These are phyloP conservation scores for Antheraea yamamai DNA, from an alignment of 2,888 invertebrate genomes.

Conservation along the genomic window DNA sequence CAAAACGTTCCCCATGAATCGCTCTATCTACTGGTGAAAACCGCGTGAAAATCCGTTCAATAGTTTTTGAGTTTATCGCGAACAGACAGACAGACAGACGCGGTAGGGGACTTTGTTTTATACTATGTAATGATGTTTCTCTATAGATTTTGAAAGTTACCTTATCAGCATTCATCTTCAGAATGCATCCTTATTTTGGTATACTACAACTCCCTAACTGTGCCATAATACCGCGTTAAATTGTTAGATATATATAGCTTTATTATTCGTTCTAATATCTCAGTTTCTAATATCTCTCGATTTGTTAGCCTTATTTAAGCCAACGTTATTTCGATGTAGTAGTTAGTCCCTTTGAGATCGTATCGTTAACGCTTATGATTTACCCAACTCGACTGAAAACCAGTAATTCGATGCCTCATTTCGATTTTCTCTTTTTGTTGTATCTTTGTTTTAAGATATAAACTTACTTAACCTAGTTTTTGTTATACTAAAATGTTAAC, in stretches of 20 bases:
- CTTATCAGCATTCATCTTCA: not conserved
- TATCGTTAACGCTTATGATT: not conserved
- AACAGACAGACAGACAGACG: too few species aligned
- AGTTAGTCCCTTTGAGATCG: not conserved
- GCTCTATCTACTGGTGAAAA: too few species aligned
- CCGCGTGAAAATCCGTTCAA: too few species aligned
- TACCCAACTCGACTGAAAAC: not conserved
- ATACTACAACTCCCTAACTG: not conserved
- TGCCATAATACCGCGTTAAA: not conserved
- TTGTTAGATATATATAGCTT: not conserved
- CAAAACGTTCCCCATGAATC: too few species aligned
- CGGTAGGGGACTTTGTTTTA: too few species aligned
- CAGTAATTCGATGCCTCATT: not conserved
- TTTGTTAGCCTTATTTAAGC: not conserved
- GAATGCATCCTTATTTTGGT: not conserved
- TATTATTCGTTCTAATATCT: not conserved
- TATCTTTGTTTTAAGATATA: not conserved
- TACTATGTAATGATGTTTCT: too few species aligned
- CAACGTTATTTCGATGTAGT: not conserved
- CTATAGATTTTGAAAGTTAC: not conserved
- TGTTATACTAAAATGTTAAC: not conserved
- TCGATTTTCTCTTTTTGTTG: not conserved
- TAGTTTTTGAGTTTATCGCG: too few species aligned
- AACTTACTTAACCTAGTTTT: not conserved
- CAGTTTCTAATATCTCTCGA: too few species aligned